Evolutionary conservation across 2,113 vertebrate genomes (phyloP).

Genomic region (Oceanodroma tethys): DNA sequence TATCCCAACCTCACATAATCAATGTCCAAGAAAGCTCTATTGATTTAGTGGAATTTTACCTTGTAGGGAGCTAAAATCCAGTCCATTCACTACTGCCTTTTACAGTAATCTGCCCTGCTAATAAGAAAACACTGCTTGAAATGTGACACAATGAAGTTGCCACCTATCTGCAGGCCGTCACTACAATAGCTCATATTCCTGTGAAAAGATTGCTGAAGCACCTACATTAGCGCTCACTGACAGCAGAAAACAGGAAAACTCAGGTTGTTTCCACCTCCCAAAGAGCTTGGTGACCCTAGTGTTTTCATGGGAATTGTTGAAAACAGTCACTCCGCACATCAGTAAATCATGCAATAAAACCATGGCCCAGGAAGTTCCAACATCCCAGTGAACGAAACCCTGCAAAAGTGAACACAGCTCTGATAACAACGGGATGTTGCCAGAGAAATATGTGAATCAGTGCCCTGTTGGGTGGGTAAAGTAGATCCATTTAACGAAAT

Average conservation of each 20-base stretch:
- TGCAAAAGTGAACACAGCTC: neutral
- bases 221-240: neutral
- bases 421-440: conserved; percentile 3
- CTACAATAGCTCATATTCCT: neutral
- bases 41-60: neutral
- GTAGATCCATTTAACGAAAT: conserved; percentile 24
- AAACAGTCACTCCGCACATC: neutral
- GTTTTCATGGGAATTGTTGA: neutral
- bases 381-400: neutral
- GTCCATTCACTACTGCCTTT: neutral
- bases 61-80: neutral
- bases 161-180: neutral
- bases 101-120: neutral
- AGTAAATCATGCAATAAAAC: neutral
- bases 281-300: neutral
- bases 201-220: neutral
- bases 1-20: neutral
- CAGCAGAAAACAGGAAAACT: conserved; percentile 8
- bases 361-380: neutral
- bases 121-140: neutral
- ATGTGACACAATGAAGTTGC: neutral
- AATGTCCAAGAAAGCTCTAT: neutral
- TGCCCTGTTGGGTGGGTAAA: neutral
- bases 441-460: conserved; percentile 11
- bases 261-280: neutral